Evolutionary conservation across 23 tunicate species (phyloP).

Genomic region (Oikopleura vanhoeffeni): DNA sequence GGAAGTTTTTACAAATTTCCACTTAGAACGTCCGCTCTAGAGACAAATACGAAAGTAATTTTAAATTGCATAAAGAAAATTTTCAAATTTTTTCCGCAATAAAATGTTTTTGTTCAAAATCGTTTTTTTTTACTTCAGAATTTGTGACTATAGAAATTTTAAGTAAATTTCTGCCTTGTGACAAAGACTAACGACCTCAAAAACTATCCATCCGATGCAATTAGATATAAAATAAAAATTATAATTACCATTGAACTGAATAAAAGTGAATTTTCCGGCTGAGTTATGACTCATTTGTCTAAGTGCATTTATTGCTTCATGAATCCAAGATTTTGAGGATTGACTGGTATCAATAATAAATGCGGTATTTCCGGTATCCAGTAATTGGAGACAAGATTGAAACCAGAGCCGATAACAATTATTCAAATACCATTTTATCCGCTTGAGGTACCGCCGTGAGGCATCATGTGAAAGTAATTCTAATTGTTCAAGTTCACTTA

Average conservation of each 20-base stretch:
- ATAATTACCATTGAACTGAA: not conserved
- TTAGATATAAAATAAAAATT: not conserved
- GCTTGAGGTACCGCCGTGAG: slow-evolving; percentile 3
- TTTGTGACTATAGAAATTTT: no score
- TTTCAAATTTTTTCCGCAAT: no score
- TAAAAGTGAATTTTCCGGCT: not conserved
- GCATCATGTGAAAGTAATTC: not conserved
- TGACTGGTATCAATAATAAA: not conserved
- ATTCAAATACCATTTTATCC: not conserved
- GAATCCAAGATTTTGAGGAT: not conserved
- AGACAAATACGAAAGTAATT: no score
- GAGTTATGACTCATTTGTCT: not conserved
- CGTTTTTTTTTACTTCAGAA: no score
- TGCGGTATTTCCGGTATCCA: not conserved
- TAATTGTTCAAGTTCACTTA: not conserved
- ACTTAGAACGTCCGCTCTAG: no score
- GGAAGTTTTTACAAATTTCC: no score
- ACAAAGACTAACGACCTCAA: no score
- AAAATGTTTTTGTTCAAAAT: no score
- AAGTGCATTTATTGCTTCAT: not conserved
- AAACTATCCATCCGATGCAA: not conserved
- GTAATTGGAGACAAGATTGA: not conserved
- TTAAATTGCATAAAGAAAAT: no score
- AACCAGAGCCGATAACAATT: not conserved
- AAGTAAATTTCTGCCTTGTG: no score